Evolutionary conservation across 2,797 vertebrate species (phyloP).

Genomic region (Lepus oiostolus): DNA sequence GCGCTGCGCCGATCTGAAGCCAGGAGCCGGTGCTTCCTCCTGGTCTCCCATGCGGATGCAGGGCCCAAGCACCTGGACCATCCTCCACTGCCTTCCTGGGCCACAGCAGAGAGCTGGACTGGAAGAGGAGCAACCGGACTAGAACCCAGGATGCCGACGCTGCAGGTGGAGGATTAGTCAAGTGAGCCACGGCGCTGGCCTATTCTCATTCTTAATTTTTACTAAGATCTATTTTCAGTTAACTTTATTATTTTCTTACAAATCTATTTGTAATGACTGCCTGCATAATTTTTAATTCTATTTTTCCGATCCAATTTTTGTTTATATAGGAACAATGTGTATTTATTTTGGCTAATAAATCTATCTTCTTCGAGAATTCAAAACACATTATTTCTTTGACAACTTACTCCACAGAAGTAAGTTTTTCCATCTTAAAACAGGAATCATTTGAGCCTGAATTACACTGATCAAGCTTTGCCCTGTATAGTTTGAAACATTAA

Average conservation of each 20-base stretch:
- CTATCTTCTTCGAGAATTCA: slow-evolving; percentile 19
- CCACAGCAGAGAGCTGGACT: no score
- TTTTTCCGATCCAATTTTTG: slow-evolving; percentile 41
- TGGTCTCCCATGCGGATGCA: no score
- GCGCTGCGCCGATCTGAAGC: no score
- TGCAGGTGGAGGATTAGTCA: no score
- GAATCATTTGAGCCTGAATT: slow-evolving; percentile 23
- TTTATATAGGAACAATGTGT: neutral
- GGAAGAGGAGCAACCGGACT: no score
- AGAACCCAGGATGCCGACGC: no score
- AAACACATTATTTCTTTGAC: slow-evolving; percentile 44
- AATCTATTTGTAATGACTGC: neutral
- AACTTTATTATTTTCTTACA: neutral
- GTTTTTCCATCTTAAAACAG: slow-evolving; percentile 41
- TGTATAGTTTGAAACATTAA: slow-evolving; percentile 19
- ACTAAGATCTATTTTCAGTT: no score
- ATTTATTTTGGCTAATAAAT: slow-evolving; percentile 44
- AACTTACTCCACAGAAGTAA: neutral
- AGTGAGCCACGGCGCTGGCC: no score
- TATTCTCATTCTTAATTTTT: no score
- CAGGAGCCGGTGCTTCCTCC: no score
- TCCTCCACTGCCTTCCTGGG: no score
- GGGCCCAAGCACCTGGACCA: no score
- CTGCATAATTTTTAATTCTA: neutral
- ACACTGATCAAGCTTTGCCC: slow-evolving; percentile 14